phyloP scores from a whole-genome alignment of 2,888 invertebrate species.

The Brachyptera putata region DNA sequence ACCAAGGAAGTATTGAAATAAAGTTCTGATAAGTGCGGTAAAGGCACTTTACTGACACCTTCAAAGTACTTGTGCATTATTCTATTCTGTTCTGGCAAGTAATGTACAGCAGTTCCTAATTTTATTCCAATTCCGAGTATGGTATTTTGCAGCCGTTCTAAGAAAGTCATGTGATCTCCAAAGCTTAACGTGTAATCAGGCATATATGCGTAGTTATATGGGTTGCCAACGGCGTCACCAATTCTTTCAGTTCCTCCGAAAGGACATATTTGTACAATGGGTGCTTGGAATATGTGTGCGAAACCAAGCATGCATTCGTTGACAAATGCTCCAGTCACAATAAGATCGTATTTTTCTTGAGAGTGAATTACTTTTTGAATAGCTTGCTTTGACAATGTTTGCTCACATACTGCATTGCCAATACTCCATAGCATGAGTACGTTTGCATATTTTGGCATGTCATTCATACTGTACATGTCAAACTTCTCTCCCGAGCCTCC shows the following conservation, averaged over 20 bases:
- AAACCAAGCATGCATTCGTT: constrained; percentile 29
- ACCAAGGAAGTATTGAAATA: constrained; percentile 32
- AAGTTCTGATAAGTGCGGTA: constrained; percentile 30
- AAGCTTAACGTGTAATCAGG: constrained; percentile 51
- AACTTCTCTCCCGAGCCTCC: too few relatives aligned
- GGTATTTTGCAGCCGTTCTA: constrained; percentile 48
- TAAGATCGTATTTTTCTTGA: constrained; percentile 27
- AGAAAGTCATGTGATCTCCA: constrained; percentile 47
- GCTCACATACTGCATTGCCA: neutral
- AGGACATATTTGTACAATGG: constrained; percentile 44
- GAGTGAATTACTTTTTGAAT: constrained; percentile 19
- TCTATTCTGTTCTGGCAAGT: constrained; percentile 10
- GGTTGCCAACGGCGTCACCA: constrained; percentile 48
- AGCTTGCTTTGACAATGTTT: neutral
- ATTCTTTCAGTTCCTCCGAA: constrained; percentile 47
- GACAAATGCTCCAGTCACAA: constrained; percentile 23
- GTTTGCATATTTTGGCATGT: neutral
- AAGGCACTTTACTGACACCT: neutral
- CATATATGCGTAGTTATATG: constrained; percentile 49
- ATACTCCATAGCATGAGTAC: neutral
- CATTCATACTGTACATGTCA: neutral
- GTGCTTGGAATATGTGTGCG: constrained; percentile 27
- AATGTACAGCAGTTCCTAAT: neutral
- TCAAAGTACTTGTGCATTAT: constrained; percentile 15
- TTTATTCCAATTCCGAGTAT: constrained; percentile 33